Percentiles rank a stretch among this genome's conserved stretches.
Conservation (phyloP, 1,140 invertebrate species). For the Caerostris darwini region DNA sequence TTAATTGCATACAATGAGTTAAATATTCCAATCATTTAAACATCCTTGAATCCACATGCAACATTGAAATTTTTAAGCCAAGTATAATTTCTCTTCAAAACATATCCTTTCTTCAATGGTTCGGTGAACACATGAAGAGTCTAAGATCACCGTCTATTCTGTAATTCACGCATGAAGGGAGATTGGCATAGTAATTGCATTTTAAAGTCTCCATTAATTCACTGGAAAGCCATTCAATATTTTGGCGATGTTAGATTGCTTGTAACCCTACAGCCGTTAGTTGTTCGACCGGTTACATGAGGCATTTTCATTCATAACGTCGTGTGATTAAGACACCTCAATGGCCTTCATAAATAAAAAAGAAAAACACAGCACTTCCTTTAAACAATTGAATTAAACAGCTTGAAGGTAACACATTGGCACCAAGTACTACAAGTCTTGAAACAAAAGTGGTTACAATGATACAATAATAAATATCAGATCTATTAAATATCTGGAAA, state of each 20-base stretch:
- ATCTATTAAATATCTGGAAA: neutral
- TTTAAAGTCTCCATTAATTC: conserved; percentile 4
- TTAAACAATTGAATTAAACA: conserved; percentile 38
- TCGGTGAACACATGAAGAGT: neutral
- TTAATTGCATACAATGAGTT: too few species aligned
- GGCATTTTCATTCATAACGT: conserved; percentile 70
- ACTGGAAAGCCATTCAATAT: neutral
- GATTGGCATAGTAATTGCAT: neutral
- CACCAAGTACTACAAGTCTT: neutral
- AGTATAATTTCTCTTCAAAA: neutral
- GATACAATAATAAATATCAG: neutral
- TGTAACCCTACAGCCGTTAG: conserved; percentile 59
- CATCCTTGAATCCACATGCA: too few species aligned
- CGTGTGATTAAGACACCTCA: conserved; percentile 61
- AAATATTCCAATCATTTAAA: too few species aligned
- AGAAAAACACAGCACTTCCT: conserved; percentile 11
- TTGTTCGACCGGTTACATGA: conserved; percentile 65
- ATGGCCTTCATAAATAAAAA: conserved; percentile 44
- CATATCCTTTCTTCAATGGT: neutral
- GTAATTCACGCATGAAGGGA: conserved; percentile 26
- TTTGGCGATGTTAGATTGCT: conserved; percentile 55
- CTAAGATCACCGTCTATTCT: neutral
- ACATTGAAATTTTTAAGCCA: too few species aligned
- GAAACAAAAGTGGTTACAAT: neutral
- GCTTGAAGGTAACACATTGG: neutral